phyloP scores from a whole-genome alignment of 1,140 invertebrate species.

The Hesperophylax magnus region DNA sequence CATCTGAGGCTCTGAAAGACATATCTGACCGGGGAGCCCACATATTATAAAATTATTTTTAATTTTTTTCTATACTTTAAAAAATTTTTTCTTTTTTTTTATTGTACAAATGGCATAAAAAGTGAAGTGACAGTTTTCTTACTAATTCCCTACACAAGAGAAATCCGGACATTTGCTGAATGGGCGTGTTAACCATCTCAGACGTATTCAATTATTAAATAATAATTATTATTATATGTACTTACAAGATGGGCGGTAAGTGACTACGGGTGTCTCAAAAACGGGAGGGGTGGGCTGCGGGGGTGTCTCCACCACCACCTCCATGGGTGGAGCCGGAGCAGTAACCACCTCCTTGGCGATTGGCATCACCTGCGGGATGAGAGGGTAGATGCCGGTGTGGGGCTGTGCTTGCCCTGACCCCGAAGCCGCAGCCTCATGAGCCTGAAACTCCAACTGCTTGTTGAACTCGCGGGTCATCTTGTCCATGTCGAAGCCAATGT shows the following conservation, averaged over 20 bases:
- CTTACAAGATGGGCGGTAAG: slow-evolving; percentile 10
- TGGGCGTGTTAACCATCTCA: no score
- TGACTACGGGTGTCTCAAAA: background rate
- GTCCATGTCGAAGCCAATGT: slow-evolving; percentile 45
- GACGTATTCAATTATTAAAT: no score
- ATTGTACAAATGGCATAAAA: no score
- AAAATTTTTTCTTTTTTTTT: no score
- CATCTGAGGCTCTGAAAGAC: no score
- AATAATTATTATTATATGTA: background rate
- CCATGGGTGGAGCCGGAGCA: background rate
- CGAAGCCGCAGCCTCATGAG: background rate
- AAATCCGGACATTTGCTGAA: no score
- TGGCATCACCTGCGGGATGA: slow-evolving; percentile 1
- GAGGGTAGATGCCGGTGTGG: slow-evolving; percentile 10
- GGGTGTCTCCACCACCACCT: background rate
- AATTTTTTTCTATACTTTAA: no score
- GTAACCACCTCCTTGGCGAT: background rate
- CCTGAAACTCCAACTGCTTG: slow-evolving; percentile 31
- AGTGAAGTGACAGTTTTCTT: no score
- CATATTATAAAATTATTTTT: no score
- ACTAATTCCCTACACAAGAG: no score
- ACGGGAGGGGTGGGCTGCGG: background rate
- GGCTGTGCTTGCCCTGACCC: background rate
- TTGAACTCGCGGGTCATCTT: slow-evolving; percentile 38
- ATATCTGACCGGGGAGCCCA: no score